Conservation (phyloP, 2,888 invertebrate genomes). For the Cephus spinipes region DNA sequence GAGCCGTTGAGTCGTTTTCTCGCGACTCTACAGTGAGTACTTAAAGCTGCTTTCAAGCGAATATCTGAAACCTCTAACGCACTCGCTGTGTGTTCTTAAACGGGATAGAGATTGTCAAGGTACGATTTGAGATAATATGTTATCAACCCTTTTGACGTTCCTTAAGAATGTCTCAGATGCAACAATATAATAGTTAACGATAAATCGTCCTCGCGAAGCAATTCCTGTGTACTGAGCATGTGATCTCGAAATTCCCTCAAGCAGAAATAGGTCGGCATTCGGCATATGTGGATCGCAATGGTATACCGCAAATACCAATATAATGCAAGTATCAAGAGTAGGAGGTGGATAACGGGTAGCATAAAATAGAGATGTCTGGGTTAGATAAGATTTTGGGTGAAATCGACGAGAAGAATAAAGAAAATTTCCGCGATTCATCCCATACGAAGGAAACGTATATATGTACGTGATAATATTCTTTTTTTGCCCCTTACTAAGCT, state of each 20-base stretch:
- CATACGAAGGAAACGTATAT: conserved; percentile 3
- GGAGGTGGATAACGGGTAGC: conserved; percentile 15
- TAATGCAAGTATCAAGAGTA: conserved; percentile 33
- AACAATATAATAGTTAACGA: neutral
- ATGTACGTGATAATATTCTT: neutral
- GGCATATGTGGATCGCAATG: neutral
- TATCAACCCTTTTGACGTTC: neutral
- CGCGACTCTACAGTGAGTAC: neutral
- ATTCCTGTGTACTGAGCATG: neutral
- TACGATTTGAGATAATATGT: neutral
- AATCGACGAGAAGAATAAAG: neutral
- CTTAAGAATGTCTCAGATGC: neutral
- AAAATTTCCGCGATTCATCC: conserved; percentile 11
- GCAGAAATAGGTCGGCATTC: conserved; percentile 25
- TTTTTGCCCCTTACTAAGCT: neutral
- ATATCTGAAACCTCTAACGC: neutral
- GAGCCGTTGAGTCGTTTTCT: neutral
- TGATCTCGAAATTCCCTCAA: neutral
- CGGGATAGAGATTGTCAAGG: neutral
- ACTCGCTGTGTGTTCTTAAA: neutral
- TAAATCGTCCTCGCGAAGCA: neutral
- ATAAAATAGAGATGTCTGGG: conserved; percentile 39
- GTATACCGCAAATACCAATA: conserved; percentile 21
- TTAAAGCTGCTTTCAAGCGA: neutral
- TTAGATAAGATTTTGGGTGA: conserved; percentile 30